phyloP scores from a whole-genome alignment of 1,140 invertebrate species.

The Akabosia matsudoensis region DNA sequence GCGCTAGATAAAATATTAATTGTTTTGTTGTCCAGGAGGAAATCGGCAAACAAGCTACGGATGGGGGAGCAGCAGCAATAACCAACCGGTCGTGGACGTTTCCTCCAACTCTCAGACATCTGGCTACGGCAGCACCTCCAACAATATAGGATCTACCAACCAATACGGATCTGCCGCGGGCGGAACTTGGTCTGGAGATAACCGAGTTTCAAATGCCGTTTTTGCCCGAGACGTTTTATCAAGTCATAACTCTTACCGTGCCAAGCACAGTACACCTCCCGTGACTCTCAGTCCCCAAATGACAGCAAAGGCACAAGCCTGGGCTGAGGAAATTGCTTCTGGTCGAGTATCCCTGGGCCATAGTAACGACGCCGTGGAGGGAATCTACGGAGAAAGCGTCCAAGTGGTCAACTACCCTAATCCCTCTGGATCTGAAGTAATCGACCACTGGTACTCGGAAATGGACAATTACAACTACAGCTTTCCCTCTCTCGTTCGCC shows the following conservation, averaged over 20 bases:
- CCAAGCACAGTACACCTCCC: neutral
- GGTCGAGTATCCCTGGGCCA: neutral
- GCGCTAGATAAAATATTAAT: neutral
- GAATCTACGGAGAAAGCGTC: conserved; percentile 25
- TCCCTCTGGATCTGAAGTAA: neutral
- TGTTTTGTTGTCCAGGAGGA: neutral
- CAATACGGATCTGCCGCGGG: too few species aligned
- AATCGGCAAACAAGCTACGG: too few species aligned
- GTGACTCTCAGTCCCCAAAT: conserved; percentile 3
- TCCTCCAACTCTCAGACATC: too few species aligned
- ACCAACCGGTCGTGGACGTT: too few species aligned
- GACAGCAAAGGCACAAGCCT: conserved; percentile 9
- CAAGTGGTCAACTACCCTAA: neutral
- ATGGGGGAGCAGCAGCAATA: too few species aligned
- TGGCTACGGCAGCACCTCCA: too few species aligned
- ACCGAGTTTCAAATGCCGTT: neutral
- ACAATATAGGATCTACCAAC: too few species aligned
- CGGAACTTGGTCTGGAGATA: neutral
- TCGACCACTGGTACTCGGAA: conserved; percentile 26
- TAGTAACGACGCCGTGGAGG: conserved; percentile 6
- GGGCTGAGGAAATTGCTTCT: conserved; percentile 1
- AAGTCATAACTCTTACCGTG: neutral
- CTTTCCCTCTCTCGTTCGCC: neutral
- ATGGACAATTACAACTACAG: conserved; percentile 26
- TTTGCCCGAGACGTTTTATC: neutral